Base-by-base conservation (phyloP, 2,797 vertebrate genomes). In the Euphonia xanthogaster region DNA sequence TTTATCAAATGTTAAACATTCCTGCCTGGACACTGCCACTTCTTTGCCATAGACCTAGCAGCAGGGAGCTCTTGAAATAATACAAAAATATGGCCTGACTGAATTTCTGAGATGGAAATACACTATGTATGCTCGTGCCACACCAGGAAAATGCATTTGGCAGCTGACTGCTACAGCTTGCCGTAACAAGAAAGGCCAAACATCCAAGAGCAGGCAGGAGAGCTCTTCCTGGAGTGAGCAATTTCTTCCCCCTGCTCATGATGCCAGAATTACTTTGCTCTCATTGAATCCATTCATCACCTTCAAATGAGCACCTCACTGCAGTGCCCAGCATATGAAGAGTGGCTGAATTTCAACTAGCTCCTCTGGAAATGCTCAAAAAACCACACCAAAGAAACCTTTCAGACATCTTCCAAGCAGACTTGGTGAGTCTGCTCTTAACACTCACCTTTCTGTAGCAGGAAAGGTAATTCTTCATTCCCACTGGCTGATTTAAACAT, bases 101-200 rank as follows among this genome's bases (percentile, higher is more conserved):
- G 84, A 37, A 68, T 37, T 81, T 78, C 83, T 84, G 39, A 47
- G 65, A 20, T 70, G 66, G 84, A 72, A 89, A 73, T 16, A 58
- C 14, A n/a, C 67, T 5, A 9, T 12, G 37, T 54, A 72, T 89
- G 68, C 93, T 72, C 75, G 50, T 51, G 84, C 81, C 88, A 75
- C 51, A 25, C 40, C 44, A 42, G 88, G 89, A 74, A 93, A 88
- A 91, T n/a, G 66, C 66, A 28, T 78, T 65, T 90, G 91, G 94
- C 93, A 93, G 91, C 79, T 87, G 86, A 58, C 54, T 83, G 65
- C 35, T 39, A 15, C 31, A 67, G 80, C 12, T 40, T 68, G 65
- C 74, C 55, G 40, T 57, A 65, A 51, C 74, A 66, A 88, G 73
- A 45, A 61, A 85, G 77, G 75, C 74, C 77, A 71, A 92, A 79